Evolutionary conservation across 2,797 vertebrate species (phyloP), one percentile per base, ranked within the genome.

Genomic region (Rachycentron canadum): DNA sequence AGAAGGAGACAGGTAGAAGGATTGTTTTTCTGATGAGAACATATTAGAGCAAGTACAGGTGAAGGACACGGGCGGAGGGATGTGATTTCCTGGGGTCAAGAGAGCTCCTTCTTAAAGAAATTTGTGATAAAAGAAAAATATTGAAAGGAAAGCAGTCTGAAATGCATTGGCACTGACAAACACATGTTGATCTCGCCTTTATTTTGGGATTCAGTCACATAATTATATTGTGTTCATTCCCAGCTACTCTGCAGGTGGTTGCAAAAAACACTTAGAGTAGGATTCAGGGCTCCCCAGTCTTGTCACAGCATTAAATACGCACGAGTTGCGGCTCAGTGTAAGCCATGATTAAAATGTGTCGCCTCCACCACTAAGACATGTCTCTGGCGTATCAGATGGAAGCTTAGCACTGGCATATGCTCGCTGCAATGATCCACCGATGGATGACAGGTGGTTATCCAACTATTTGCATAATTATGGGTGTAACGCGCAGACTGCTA

Each of bases 381-480:
- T 83, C 80, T 89, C 61, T 25, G 78, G 73, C 78, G 82, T 82
- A 89, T 94, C 91, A 91, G 91, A 91, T 89, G 88, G 87, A 84
- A 74, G 82, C 81, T 87, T 86, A 87, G 78, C 76, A 56, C 68
- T 55, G 50, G 82, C 92, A 93, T 94, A 92, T 93, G 92, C 87
- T 92, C 59, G n/a, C 79, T 66, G 78, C 84, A 78, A 36, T 86
- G 84, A 91, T 84, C 81, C 64, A 25, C 57, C 71, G 61, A 87
- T 76, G 72, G 84, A 86, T 91, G 88, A 90, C 94, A 93, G 93
- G 92, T 94, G 93, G 90, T 86, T 90, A 81, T 85, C 62, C 78
- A 71, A 81, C 83, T 73, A 91, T 94, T 91, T 93, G 89, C 92
- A 91, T 94, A 91, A 92, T 93, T 91, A 89, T 64, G 79, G 84